phyloP scores from a whole-genome alignment of 2,113 vertebrate species.

The Oncorhynchus kisutch region DNA sequence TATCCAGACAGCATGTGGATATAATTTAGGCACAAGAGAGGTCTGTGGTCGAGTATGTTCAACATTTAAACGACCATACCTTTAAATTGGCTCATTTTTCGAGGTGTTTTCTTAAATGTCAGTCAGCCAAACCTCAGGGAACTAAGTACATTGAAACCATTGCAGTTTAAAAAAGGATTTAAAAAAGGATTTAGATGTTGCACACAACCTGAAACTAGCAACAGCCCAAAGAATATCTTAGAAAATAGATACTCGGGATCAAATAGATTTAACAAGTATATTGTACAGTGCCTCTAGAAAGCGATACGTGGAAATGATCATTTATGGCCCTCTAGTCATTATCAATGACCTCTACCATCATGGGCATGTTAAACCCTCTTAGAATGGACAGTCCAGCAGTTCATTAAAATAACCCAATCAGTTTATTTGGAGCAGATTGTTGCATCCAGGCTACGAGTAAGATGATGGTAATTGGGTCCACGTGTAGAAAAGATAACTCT shows the following conservation, averaged over 20 bases:
- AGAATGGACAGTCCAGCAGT: slow-evolving; percentile 30
- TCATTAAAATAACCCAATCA: slow-evolving; percentile 38
- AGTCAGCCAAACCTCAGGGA: no score
- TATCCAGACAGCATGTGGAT: slow-evolving; percentile 21
- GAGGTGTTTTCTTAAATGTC: background rate
- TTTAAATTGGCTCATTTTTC: background rate
- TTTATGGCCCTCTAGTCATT: slow-evolving; percentile 9
- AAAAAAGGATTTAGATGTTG: no score
- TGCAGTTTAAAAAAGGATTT: no score
- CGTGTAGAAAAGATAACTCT: slow-evolving; percentile 49
- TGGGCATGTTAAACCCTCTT: slow-evolving; percentile 7
- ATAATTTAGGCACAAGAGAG: background rate
- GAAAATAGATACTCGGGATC: slow-evolving; percentile 12
- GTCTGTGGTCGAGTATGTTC: slow-evolving; percentile 2
- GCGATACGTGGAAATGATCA: slow-evolving; percentile 20
- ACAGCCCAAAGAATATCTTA: background rate
- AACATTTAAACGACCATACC: background rate
- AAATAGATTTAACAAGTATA: background rate
- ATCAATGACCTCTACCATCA: slow-evolving; percentile 42
- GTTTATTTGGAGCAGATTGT: slow-evolving; percentile 24
- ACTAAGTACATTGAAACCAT: no score
- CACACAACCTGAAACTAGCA: no score
- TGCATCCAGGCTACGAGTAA: slow-evolving; percentile 17
- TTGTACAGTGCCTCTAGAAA: background rate
- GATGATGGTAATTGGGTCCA: slow-evolving; percentile 25